Evolutionary conservation across 2,888 invertebrate genomes (phyloP), one percentile per base, ranked within the genome.

Genomic region (Microctonus hyperodae): DNA sequence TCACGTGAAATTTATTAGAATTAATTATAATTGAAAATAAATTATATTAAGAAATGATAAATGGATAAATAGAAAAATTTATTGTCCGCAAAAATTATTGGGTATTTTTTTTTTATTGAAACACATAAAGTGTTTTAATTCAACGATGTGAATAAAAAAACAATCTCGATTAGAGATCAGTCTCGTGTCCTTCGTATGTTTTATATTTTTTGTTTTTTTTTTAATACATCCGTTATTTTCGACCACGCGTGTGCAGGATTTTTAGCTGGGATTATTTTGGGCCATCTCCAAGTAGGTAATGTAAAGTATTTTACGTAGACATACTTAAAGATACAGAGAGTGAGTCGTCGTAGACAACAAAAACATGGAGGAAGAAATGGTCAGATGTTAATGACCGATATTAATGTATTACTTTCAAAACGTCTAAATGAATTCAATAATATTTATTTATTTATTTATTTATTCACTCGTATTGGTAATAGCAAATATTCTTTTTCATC

Each of bases 181-280:
- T 60, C 16, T 35, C 20, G 7, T 60, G 64, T 67, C 64, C 40
- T 44, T 64, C 55, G 48, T 10, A 44, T 56, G 56, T 35, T 67
- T 44, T 44, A n/a, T 44, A 7, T 37, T 13, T n/a, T n/a, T n/a
- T n/a, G n/a, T n/a, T n/a, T n/a, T n/a, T n/a, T n/a, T n/a, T n/a
- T n/a, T 2, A 44, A 60, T 64, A 48, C 25, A n/a, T 40, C 16
- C 50, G 68, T 63, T 64, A 68, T 56, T 64, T 56, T 60, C 59
- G 33, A 11, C 50, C 5, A 7, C 16, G 9, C 20, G n/a, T 37
- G 7, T 44, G 16, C 9, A 31, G 11, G 60, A 48, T 50, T 23
- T 56, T 40, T 50, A 10, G 25, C 28, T 16, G 44, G 40, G 13
- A 23, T 37, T 3, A 40, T 64, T 35, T 56, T 57, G 50, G 61